These are phyloP conservation scores for Theonella swinhoei DNA, from an alignment of 37 sponge, comb jelly and placozoan genomes.

Conservation along the genomic window DNA sequence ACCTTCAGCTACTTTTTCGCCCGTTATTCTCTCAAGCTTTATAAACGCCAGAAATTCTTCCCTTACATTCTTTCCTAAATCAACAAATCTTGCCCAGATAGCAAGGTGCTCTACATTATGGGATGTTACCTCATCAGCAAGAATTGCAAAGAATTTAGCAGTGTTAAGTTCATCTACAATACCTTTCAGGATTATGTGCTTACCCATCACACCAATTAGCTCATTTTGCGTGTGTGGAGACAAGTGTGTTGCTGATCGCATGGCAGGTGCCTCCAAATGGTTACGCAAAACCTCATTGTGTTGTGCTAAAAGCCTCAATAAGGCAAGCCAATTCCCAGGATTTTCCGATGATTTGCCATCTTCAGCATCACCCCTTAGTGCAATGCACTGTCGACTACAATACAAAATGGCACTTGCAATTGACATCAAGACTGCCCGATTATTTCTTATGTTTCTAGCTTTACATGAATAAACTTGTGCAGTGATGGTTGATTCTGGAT, in stretches of 20 bases:
- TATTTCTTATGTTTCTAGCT: conserved; percentile 1
- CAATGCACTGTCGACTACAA: conserved; percentile 47
- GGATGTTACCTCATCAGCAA: conserved; percentile 53
- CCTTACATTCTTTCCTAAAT: conserved; percentile 20
- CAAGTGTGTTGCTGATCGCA: conserved; percentile 21
- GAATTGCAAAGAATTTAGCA: conserved; percentile 23
- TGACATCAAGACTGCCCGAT: conserved; percentile 14
- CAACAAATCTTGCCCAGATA: conserved; percentile 36
- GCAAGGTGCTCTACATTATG: conserved; percentile 49
- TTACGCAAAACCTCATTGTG: conserved; percentile 6
- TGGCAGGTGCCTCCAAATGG: conserved; percentile 27
- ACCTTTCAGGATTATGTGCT: background rate
- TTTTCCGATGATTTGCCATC: conserved; percentile 8
- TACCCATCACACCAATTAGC: conserved; percentile 7
- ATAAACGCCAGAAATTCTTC: conserved; percentile 49
- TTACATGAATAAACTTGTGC: background rate
- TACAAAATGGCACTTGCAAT: conserved; percentile 24
- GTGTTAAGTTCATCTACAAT: conserved; percentile 12
- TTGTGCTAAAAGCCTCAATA: conserved; percentile 24
- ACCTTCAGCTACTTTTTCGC: conserved; percentile 35
- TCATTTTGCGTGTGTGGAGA: conserved; percentile 22
- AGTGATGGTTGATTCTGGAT: conserved; percentile 2
- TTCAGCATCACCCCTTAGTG: conserved; percentile 44
- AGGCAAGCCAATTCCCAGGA: conserved; percentile 45
- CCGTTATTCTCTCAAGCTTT: conserved; percentile 47